Percentiles rank a stretch among this genome's conserved stretches.
phyloP scores from a whole-genome alignment of 2,888 invertebrate species.

The Trichogramma evanescens region DNA sequence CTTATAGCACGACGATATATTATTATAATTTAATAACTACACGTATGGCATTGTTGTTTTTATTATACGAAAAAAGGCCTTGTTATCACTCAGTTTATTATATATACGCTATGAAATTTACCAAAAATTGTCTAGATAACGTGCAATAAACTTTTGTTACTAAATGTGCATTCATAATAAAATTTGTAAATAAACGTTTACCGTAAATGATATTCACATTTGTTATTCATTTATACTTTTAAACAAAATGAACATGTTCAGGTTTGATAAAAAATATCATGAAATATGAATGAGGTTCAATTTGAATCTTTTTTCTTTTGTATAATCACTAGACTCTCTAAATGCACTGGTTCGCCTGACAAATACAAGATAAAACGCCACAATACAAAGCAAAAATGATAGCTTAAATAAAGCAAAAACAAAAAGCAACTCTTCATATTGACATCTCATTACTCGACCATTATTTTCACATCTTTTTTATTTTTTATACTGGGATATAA shows the following conservation, averaged over 20 bases:
- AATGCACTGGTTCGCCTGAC: not conserved
- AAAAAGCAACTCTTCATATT: too few relatives aligned
- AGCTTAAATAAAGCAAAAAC: too few relatives aligned
- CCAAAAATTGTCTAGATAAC: slow-evolving; percentile 36
- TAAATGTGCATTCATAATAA: slow-evolving; percentile 37
- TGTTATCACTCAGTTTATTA: slow-evolving; percentile 33
- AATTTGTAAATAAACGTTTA: slow-evolving; percentile 42
- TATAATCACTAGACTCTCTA: not conserved
- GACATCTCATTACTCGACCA: too few relatives aligned
- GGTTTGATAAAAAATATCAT: not conserved
- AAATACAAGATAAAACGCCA: too few relatives aligned
- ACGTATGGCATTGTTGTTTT: slow-evolving; percentile 31
- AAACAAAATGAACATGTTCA: not conserved
- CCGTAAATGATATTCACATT: too few relatives aligned
- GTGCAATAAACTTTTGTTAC: slow-evolving; percentile 45
- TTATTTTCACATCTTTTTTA: too few relatives aligned
- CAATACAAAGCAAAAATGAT: too few relatives aligned
- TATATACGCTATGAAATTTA: slow-evolving; percentile 31
- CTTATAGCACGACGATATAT: slow-evolving; percentile 28
- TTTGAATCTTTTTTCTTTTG: too few relatives aligned
- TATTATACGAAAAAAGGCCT: slow-evolving; percentile 29
- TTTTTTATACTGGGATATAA: too few relatives aligned
- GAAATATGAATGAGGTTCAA: not conserved
- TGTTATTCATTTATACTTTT: too few relatives aligned
- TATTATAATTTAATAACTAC: slow-evolving; percentile 21